These are phyloP conservation scores for Gobio occitaniae DNA, from an alignment of 2,797 vertebrate genomes.

Conservation along the genomic window DNA sequence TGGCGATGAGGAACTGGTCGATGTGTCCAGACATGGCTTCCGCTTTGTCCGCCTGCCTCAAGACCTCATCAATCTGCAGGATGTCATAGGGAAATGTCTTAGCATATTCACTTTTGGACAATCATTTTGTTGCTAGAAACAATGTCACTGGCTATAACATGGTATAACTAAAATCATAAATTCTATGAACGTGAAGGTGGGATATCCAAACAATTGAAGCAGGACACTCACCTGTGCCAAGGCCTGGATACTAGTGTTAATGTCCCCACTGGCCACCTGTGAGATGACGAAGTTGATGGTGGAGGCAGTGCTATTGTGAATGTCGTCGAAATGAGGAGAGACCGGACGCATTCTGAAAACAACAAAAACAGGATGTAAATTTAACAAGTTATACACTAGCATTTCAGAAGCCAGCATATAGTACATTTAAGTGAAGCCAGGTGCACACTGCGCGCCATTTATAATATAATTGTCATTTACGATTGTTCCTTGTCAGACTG, in stretches of 20 bases:
- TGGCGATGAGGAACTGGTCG: slow-evolving; percentile 97
- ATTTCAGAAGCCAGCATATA: not conserved
- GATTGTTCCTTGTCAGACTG: too few species aligned
- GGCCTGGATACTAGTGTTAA: slow-evolving; percentile 96
- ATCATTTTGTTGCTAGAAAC: not conserved
- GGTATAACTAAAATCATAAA: not conserved
- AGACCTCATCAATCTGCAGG: slow-evolving; percentile 92
- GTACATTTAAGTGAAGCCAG: not conserved
- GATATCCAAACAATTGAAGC: not conserved
- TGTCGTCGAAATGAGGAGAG: slow-evolving; percentile 94
- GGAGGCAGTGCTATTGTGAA: slow-evolving; percentile 96
- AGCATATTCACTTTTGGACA: not conserved
- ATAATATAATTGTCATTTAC: too few species aligned
- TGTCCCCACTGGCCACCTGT: slow-evolving; percentile 96
- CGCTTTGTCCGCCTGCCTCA: slow-evolving; percentile 95
- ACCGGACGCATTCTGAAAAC: slow-evolving; percentile 86
- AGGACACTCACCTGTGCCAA: slow-evolving; percentile 88
- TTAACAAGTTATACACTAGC: not conserved
- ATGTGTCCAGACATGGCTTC: slow-evolving; percentile 99
- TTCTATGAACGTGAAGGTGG: not conserved
- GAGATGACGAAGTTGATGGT: slow-evolving; percentile 99
- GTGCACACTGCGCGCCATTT: too few species aligned
- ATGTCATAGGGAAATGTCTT: not conserved
- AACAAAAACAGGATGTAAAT: not conserved
- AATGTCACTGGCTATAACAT: not conserved